Percentiles rank a stretch among this genome's conserved stretches.
Evolutionary conservation across 2,113 vertebrate species (phyloP).

Genomic region (Nipponia nippon): DNA sequence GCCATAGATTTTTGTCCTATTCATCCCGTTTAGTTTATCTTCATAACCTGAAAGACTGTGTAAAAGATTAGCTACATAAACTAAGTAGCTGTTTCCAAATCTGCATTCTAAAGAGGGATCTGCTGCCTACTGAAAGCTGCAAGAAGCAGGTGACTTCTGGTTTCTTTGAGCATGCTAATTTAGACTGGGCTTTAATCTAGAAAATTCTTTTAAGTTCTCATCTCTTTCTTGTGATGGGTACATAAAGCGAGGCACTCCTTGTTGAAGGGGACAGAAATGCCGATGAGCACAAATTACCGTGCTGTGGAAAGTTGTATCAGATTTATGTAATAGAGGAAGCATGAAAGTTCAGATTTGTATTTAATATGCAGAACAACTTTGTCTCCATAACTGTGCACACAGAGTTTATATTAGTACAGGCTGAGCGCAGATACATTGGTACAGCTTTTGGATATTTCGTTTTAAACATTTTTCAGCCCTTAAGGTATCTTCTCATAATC

Average conservation of each 20-base stretch:
- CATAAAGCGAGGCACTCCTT: neutral
- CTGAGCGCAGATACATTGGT: neutral
- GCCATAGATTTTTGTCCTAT: neutral
- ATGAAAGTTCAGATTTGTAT: neutral
- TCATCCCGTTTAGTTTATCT: neutral
- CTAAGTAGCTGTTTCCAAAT: neutral
- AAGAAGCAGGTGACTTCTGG: neutral
- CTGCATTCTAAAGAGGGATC: neutral
- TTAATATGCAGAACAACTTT: neutral
- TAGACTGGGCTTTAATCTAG: neutral
- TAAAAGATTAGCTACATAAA: neutral
- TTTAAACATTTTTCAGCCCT: neutral
- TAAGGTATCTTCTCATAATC: neutral
- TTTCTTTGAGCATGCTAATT: neutral
- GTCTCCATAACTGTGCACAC: neutral
- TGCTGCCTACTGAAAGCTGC: neutral
- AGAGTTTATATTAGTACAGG: neutral
- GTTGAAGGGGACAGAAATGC: neutral
- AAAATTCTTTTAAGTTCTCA: neutral
- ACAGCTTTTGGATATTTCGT: neutral
- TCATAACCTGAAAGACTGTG: neutral
- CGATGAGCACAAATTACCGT: neutral
- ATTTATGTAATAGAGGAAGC: neutral
- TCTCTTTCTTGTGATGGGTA: neutral
- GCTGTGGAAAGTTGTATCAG: neutral